These are phyloP conservation scores for Falcaria lacertinaria DNA, from an alignment of 2,888 invertebrate species.

Conservation along the genomic window DNA sequence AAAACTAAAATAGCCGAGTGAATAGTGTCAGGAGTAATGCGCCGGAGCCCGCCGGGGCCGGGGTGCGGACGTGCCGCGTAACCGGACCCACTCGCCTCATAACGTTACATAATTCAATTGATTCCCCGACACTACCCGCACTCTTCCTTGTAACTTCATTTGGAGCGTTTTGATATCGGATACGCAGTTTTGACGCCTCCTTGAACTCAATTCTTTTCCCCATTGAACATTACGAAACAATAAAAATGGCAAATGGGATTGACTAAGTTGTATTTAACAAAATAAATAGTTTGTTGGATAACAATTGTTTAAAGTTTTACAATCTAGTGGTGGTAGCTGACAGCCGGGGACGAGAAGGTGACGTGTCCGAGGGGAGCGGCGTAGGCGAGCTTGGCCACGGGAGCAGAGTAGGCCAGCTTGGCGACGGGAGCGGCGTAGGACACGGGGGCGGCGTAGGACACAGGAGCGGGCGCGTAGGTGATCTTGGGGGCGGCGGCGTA, in stretches of 20 bases:
- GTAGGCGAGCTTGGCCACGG: constrained; percentile 28
- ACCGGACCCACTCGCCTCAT: constrained; percentile 69
- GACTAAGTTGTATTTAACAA: constrained; percentile 46
- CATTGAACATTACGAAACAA: constrained; percentile 39
- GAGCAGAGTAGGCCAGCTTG: constrained; percentile 20
- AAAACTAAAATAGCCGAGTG: constrained; percentile 60
- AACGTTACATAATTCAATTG: constrained; percentile 78
- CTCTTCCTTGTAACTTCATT: constrained; percentile 75
- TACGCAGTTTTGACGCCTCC: constrained; percentile 70
- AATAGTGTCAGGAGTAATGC: constrained; percentile 73
- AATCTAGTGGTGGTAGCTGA: constrained; percentile 64
- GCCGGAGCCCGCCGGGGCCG: constrained; percentile 56
- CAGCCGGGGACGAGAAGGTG: constrained; percentile 54
- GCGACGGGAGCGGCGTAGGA: constrained; percentile 19
- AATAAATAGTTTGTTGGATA: constrained; percentile 50
- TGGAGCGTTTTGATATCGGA: constrained; percentile 77
- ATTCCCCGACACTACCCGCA: constrained; percentile 77
- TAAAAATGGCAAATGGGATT: constrained; percentile 38
- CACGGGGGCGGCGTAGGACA: constrained; percentile 30
- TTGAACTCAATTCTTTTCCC: constrained; percentile 55
- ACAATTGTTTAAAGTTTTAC: constrained; percentile 27
- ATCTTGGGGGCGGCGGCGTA: constrained; percentile 25
- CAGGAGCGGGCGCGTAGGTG: constrained; percentile 28
- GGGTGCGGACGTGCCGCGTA: constrained; percentile 62
- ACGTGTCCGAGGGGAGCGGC: constrained; percentile 42